Base-by-base conservation (phyloP, 1,140 invertebrate species). In the Wiebesia pumilae region DNA sequence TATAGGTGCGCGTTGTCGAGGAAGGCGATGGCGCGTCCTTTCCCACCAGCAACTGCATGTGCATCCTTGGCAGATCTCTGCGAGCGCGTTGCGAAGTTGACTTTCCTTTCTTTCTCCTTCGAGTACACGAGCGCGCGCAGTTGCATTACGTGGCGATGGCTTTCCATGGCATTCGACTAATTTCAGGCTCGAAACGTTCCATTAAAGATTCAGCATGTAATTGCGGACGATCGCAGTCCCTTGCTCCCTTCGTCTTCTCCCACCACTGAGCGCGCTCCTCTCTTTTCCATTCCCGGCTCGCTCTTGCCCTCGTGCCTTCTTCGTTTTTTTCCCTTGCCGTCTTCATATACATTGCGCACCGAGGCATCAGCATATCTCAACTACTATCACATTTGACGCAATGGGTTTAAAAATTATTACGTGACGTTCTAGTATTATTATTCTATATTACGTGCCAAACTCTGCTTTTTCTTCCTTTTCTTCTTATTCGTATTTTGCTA, bases 201-300 rank as follows among this genome's bases (percentile, higher is more conserved):
- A 94, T 94, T 93, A 93, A 94, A 93, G 92, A 94, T 94, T 93
- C 93, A 94, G 92, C 93, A 92, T 94, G 92, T 94, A 93, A 94
- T 94, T 94, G 93, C 93, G 91, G 90, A 91, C 90, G 92, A 93
- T 93, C 86, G 81, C 89, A 81, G 54, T 19, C 21, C 51, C 78
- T 47, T 33, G 65, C 71, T 79, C 71, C 40, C 84, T 75, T 40
- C 35, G 75, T 24, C 75, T 65, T 82, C 30, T 58, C 78, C 35
- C 7, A 19, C 78, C 78, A 6, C 51, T 12, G 71, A 73, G 71
- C 40, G 12, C 81, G 6, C 65, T 47, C 40, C 62, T 47, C 69
- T 43, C 65, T 30, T n/a, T 69, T 65, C 54, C 80, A 24, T 35
- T 27, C 65, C 80, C 27, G 9, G 14, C 43, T 47, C 79, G 27